Evolutionary conservation across 2,888 invertebrate genomes (phyloP).

Genomic region (Petrolisthes manimaculis): DNA sequence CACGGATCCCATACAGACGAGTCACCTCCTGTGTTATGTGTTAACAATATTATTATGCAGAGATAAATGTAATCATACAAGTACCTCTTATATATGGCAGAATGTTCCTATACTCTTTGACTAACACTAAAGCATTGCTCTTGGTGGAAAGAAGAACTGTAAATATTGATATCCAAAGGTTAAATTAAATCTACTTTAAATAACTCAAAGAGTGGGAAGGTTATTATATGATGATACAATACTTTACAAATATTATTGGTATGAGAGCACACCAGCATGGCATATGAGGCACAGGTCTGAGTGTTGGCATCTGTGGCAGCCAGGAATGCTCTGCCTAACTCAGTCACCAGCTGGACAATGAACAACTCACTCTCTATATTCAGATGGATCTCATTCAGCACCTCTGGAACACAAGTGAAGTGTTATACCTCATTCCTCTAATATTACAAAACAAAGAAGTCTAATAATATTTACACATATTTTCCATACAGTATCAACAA

Average conservation of each 20-base stretch:
- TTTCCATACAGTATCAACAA: background rate
- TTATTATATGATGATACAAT: too few relatives aligned
- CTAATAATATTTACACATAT: background rate
- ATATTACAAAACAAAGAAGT: too few relatives aligned
- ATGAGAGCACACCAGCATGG: conserved; percentile 58
- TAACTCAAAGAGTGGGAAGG: too few relatives aligned
- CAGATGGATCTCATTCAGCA: conserved; percentile 51
- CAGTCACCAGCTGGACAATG: conserved; percentile 57
- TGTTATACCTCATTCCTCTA: background rate
- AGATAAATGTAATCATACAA: too few relatives aligned
- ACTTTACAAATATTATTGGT: too few relatives aligned
- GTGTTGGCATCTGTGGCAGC: conserved; percentile 63
- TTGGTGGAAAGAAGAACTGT: too few relatives aligned
- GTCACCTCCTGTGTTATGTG: conserved; percentile 48
- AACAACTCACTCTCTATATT: conserved; percentile 52
- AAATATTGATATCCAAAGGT: too few relatives aligned
- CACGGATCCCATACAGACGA: conserved; percentile 62
- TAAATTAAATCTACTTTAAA: too few relatives aligned
- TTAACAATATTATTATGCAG: conserved; percentile 5
- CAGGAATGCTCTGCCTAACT: conserved; percentile 61
- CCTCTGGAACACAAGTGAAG: conserved; percentile 43
- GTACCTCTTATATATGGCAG: too few relatives aligned
- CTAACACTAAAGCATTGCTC: too few relatives aligned
- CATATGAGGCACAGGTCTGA: conserved; percentile 65
- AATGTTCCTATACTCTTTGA: too few relatives aligned